Evolutionary conservation across 2,888 invertebrate genomes (phyloP).

Genomic region (Nineta flava): DNA sequence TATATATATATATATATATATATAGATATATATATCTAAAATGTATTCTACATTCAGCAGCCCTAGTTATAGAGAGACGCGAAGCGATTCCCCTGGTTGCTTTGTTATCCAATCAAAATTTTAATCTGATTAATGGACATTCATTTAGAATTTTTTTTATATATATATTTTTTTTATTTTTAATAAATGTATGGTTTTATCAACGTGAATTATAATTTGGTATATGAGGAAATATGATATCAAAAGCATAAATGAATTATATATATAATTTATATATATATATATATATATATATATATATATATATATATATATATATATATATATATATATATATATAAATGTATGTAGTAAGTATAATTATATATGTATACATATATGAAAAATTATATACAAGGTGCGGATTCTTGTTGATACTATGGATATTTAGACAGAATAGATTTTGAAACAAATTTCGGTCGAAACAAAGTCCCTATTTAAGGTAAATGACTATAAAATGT

Average conservation of each 20-base stretch:
- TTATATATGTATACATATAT: too few species aligned
- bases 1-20: constrained; percentile 1
- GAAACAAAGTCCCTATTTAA: too few species aligned
- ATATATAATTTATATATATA: neutral
- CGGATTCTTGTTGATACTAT: too few species aligned
- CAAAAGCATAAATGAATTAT: constrained; percentile 5
- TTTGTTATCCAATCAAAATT: constrained; percentile 8
- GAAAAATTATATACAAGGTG: too few species aligned
- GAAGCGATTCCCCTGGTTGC: constrained; percentile 2
- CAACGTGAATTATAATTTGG: constrained; percentile 6
- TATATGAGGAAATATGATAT: constrained; percentile 5
- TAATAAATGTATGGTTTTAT: constrained; percentile 4
- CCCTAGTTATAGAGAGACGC: neutral
- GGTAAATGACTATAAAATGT: too few species aligned
- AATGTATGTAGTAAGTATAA: neutral
- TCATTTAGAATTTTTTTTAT: constrained; percentile 5
- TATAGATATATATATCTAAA: neutral
- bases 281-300: neutral
- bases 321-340: constrained; percentile 1
- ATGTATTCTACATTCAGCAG: too few species aligned
- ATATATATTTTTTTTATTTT: constrained; percentile 3
- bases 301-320: neutral
- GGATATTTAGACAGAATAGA: too few species aligned
- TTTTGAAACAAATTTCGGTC: too few species aligned
- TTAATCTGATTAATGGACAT: constrained; percentile 8